A percentile compares a stretch with the other conserved stretches of the same genome.
phyloP scores from a whole-genome alignment of 2,797 vertebrate species.

The Champsocephalus esox region DNA sequence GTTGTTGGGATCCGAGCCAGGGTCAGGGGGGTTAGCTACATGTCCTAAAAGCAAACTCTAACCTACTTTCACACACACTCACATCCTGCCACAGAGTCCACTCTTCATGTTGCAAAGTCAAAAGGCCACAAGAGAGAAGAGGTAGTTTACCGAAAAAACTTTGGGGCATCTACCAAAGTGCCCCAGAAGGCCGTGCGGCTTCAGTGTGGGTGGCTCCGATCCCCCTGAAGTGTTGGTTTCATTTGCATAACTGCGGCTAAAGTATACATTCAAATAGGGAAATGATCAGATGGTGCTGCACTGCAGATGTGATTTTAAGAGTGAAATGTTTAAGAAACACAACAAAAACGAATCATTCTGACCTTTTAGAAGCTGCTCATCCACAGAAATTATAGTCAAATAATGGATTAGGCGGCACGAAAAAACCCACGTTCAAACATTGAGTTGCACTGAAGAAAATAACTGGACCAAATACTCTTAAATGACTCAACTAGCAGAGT shows the following conservation, averaged over 20 bases:
- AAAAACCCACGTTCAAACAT: too few species aligned
- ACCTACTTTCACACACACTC: constrained; percentile 76
- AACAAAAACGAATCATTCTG: not conserved
- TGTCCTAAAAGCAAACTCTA: constrained; percentile 85
- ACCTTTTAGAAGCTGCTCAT: not conserved
- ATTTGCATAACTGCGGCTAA: constrained; percentile 22
- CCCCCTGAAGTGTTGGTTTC: constrained; percentile 17
- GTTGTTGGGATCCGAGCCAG: constrained; percentile 75
- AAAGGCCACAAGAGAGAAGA: constrained; percentile 73
- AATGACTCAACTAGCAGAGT: too few species aligned
- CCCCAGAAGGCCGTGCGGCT: constrained; percentile 32
- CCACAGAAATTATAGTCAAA: too few species aligned
- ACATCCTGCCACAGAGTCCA: constrained; percentile 40
- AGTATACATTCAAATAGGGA: constrained; percentile 8
- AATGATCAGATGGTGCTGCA: not conserved
- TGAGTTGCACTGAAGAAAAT: too few species aligned
- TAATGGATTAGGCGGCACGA: too few species aligned
- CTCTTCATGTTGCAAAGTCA: constrained; percentile 63
- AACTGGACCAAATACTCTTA: too few species aligned
- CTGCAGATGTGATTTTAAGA: not conserved
- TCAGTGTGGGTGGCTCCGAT: constrained; percentile 56
- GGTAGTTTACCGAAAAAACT: constrained; percentile 65
- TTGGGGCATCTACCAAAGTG: constrained; percentile 53
- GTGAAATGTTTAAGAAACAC: not conserved
- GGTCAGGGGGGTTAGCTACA: constrained; percentile 75